phyloP scores from a whole-genome alignment of 2,888 invertebrate species.

The Vanessa cardui region DNA sequence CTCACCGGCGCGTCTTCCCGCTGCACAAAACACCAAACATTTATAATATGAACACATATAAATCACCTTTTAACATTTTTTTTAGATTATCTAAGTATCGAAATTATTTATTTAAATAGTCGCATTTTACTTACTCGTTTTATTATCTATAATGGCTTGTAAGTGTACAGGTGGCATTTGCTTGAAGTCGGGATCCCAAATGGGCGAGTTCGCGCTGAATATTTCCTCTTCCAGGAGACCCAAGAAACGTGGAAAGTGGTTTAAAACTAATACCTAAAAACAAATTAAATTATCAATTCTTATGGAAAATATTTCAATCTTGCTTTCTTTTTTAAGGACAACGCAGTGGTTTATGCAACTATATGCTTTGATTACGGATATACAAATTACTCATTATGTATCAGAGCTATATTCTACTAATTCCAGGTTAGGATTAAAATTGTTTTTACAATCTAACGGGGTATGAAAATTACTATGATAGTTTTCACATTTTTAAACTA shows the following conservation, averaged over 20 bases:
- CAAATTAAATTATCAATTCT: background rate
- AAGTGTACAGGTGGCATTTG: conserved; percentile 86
- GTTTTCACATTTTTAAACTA: too few species aligned
- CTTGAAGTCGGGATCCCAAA: conserved; percentile 96
- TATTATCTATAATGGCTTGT: conserved; percentile 84
- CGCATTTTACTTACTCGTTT: conserved; percentile 59
- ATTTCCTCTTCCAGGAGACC: conserved; percentile 94
- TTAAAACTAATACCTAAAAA: conserved; percentile 86
- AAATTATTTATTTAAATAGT: background rate
- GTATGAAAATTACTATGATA: too few species aligned
- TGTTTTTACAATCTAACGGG: too few species aligned
- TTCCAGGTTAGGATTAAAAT: too few species aligned
- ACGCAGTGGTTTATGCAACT: too few species aligned
- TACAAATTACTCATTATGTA: too few species aligned
- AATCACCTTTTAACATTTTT: background rate
- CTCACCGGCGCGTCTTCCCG: conserved; percentile 82
- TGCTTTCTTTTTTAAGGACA: background rate
- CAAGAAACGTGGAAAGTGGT: conserved; percentile 96
- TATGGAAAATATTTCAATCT: background rate
- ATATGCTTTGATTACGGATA: too few species aligned
- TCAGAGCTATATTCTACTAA: too few species aligned
- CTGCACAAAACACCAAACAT: conserved; percentile 18
- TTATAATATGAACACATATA: background rate
- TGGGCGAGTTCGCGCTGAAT: conserved; percentile 92
- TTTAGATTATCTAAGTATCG: background rate